Percentiles rank a stretch among this genome's conserved stretches.
phyloP scores from a whole-genome alignment of 2,888 invertebrate genomes.

The Linnaemya tessellans region DNA sequence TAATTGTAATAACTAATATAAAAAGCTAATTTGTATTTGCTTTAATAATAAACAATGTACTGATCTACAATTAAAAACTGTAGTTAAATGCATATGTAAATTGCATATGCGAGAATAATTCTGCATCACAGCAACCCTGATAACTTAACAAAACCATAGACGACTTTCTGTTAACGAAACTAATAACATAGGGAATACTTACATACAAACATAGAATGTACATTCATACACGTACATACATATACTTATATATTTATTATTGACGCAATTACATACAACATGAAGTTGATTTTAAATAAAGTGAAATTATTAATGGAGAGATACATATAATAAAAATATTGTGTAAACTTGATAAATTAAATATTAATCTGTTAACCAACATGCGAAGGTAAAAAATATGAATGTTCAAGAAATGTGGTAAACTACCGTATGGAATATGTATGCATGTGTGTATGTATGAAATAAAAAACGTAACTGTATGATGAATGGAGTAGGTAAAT shows the following conservation, averaged over 20 bases:
- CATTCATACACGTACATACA: too few relatives aligned
- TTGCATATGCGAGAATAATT: not conserved
- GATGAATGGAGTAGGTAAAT: slow-evolving; percentile 9
- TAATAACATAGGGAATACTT: too few relatives aligned
- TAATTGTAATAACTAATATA: not conserved
- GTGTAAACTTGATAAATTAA: slow-evolving; percentile 21
- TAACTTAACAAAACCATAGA: slow-evolving; percentile 13
- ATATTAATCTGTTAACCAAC: slow-evolving; percentile 71
- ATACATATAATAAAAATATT: not conserved
- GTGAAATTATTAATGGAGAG: slow-evolving; percentile 1
- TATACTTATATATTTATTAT: not conserved
- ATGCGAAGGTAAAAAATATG: slow-evolving; percentile 77
- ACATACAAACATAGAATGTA: too few relatives aligned
- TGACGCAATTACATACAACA: slow-evolving; percentile 37
- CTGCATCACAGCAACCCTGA: slow-evolving; percentile 56
- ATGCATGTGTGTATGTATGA: not conserved
- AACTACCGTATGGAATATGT: not conserved
- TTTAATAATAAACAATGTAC: slow-evolving; percentile 17
- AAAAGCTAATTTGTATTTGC: not conserved
- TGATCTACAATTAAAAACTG: slow-evolving; percentile 28
- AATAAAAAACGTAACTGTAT: slow-evolving; percentile 23
- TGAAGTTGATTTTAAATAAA: slow-evolving; percentile 25
- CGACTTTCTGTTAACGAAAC: too few relatives aligned
- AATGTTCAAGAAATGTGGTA: not conserved
- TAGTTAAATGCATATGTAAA: not conserved